Evolutionary conservation across 2,888 invertebrate species (phyloP).

Genomic region (Empis livida): DNA sequence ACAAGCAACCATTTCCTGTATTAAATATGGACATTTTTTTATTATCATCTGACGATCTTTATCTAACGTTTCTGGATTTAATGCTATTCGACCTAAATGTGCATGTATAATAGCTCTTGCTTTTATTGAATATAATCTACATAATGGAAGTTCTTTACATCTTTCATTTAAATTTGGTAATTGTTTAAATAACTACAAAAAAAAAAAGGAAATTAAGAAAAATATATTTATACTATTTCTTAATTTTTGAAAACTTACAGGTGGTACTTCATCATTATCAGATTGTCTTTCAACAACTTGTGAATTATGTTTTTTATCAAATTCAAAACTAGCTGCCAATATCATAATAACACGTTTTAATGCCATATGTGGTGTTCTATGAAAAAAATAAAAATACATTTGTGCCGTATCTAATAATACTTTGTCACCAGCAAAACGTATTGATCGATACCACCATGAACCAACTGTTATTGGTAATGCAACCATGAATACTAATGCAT

Average conservation of each 20-base stretch:
- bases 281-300: conserved; percentile 86
- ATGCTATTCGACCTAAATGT: conserved; percentile 72
- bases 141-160: conserved; percentile 89
- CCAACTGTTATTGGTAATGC: conserved; percentile 82
- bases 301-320: conserved; percentile 85
- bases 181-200: conserved; percentile 70
- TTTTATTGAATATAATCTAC: conserved; percentile 82
- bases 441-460: conserved; percentile 98
- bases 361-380: conserved; percentile 91
- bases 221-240: background rate
- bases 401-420: conserved; percentile 93
- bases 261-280: conserved; percentile 90
- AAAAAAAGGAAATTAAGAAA: background rate
- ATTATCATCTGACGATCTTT: conserved; percentile 72
- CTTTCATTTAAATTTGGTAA: conserved; percentile 88
- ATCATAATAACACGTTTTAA: conserved; percentile 94
- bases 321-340: conserved; percentile 91
- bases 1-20: conserved; percentile 95
- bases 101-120: conserved; percentile 92
- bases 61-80: conserved; percentile 68
- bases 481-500: conserved; percentile 96
- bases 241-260: too few species aligned
- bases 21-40: conserved; percentile 84
- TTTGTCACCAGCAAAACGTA: conserved; percentile 93
- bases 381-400: conserved; percentile 90